A percentile compares a stretch with the other conserved stretches of the same genome.
Conservation (phyloP, 2,797 vertebrate genomes). For the Pteronotus mesoamericanus region DNA sequence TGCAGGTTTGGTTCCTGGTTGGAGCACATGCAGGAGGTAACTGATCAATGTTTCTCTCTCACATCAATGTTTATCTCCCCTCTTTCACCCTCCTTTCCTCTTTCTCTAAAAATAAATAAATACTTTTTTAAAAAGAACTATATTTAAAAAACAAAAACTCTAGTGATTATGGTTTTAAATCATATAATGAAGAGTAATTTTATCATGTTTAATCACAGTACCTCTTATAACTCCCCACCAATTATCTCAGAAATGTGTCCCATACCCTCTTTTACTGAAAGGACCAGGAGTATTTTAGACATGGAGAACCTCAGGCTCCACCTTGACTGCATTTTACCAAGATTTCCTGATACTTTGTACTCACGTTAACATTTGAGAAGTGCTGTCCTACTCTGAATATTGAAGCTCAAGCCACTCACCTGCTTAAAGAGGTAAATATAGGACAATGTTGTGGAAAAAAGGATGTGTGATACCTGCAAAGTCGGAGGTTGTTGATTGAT, state of each 20-base stretch:
- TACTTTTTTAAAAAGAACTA: neutral
- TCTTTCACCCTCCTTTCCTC: neutral
- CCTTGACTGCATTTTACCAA: neutral
- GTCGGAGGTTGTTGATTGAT: neutral
- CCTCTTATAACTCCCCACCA: too few relatives aligned
- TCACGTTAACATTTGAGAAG: neutral
- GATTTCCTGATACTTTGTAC: neutral
- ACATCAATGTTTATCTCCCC: neutral
- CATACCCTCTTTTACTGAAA: neutral
- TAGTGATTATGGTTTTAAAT: neutral
- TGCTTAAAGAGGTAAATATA: neutral
- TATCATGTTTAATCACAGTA: neutral
- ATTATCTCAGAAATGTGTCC: neutral
- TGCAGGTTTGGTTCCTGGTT: neutral
- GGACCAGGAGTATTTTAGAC: neutral
- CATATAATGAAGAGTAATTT: neutral
- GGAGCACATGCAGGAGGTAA: neutral
- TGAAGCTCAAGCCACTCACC: neutral
- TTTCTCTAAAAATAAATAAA: neutral
- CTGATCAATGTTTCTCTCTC: neutral
- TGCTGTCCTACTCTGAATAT: accelerated
- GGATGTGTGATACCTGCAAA: neutral
- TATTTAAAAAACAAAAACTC: neutral
- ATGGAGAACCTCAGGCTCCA: neutral
- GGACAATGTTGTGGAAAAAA: neutral